Evolutionary conservation across 2,888 invertebrate species (phyloP).

Genomic region (Campoplex nolae): DNA sequence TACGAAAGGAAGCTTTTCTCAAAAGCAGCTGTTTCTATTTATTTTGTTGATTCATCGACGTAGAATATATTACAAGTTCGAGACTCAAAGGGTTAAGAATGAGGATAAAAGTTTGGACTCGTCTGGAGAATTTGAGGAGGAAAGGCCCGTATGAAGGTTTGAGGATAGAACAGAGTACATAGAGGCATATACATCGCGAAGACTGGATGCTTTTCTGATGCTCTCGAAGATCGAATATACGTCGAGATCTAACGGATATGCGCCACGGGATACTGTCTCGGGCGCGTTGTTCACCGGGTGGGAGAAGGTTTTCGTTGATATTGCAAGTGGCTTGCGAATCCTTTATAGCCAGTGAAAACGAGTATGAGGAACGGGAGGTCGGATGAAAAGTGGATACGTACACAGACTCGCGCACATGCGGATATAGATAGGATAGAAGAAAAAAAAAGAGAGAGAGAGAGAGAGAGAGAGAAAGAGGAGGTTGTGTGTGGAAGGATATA

Average conservation of each 20-base stretch:
- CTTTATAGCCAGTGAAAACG: slow-evolving; percentile 80
- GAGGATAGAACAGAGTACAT: background rate
- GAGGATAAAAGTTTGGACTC: background rate
- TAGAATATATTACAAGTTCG: background rate
- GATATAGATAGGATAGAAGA: background rate
- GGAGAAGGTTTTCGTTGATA: slow-evolving; percentile 77
- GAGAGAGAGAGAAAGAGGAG: background rate
- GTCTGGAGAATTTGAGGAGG: slow-evolving; percentile 3
- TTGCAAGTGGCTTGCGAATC: slow-evolving; percentile 83
- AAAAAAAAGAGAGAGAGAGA: background rate
- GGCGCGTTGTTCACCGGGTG: slow-evolving; percentile 18
- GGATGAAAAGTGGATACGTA: slow-evolving; percentile 35
- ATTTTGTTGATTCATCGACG: background rate
- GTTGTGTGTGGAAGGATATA: slow-evolving; percentile 10
- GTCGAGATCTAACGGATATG: slow-evolving; percentile 60
- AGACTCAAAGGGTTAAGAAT: background rate
- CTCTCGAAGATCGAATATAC: slow-evolving; percentile 53
- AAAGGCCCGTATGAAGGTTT: slow-evolving; percentile 17
- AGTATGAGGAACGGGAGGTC: slow-evolving; percentile 73
- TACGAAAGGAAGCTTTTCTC: background rate
- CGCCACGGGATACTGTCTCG: slow-evolving; percentile 52
- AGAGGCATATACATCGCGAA: slow-evolving; percentile 4
- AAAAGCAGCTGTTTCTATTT: background rate
- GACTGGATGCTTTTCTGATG: slow-evolving; percentile 36
- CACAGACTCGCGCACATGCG: background rate